Percentiles rank a stretch among this genome's conserved stretches.
Evolutionary conservation across 2,113 vertebrate species (phyloP).

Genomic region (Theristicus caerulescens): DNA sequence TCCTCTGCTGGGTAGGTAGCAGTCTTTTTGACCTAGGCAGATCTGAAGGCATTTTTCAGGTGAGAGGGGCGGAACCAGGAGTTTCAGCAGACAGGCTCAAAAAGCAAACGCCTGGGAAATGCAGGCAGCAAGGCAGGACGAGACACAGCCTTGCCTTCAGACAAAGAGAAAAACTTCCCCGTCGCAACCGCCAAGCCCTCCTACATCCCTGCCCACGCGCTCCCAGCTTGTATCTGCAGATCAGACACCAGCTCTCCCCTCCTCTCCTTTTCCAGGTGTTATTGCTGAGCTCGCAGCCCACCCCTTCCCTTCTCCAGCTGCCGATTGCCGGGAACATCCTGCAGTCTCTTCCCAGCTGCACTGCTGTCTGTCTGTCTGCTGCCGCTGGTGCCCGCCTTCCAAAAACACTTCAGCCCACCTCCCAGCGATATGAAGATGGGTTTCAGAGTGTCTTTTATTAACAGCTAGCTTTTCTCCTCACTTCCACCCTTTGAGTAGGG

Average conservation of each 20-base stretch:
- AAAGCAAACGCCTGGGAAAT: background rate
- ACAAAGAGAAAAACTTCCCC: constrained; percentile 21
- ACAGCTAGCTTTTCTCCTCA: background rate
- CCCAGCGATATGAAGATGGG: background rate
- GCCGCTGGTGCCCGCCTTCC: background rate
- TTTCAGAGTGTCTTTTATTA: background rate
- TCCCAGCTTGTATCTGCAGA: background rate
- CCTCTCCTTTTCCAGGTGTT: background rate
- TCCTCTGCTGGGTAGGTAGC: background rate
- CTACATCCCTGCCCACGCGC: background rate
- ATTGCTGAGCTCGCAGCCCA: background rate
- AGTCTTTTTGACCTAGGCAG: background rate
- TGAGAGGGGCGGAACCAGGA: background rate
- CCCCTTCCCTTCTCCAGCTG: background rate
- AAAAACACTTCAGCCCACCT: background rate
- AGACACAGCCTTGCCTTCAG: background rate
- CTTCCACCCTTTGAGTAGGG: background rate
- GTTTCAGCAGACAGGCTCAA: background rate
- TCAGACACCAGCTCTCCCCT: background rate
- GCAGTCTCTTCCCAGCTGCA: background rate
- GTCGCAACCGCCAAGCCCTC: background rate
- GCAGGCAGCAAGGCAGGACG: background rate
- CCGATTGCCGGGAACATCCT: background rate
- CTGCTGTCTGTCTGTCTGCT: background rate
- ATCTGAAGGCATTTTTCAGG: background rate